Conservation (phyloP, 2,888 invertebrate species). For the Sinohyriopsis cumingii region DNA sequence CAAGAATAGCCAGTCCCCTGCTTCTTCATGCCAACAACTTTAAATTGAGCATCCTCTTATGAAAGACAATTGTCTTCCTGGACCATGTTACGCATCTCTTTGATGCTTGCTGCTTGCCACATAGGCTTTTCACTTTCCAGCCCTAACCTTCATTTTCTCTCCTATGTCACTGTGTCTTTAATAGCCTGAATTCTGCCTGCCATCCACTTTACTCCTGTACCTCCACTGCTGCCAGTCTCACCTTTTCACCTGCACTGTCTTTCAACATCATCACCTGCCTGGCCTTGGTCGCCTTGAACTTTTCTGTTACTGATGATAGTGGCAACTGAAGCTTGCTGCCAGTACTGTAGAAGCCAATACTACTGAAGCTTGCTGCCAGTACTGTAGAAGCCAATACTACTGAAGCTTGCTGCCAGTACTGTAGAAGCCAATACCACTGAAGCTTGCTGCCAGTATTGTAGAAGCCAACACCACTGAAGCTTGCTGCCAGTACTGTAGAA, state of each 20-base stretch:
- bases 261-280: conserved; percentile 12
- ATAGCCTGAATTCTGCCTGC: conserved; percentile 13
- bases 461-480: conserved; percentile 18
- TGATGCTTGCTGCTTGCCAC: neutral
- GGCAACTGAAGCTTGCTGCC: conserved; percentile 16
- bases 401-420: too few species aligned
- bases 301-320: conserved; percentile 3
- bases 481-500: too few species aligned
- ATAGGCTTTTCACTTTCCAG: too few species aligned
- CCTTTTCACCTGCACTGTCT: conserved; percentile 11
- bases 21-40: conserved; percentile 3
- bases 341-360: conserved; percentile 16
- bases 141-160: conserved; percentile 5
- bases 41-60: neutral
- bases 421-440: conserved; percentile 16
- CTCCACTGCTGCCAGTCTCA: conserved; percentile 3
- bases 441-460: too few species aligned
- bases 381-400: too few species aligned
- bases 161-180: conserved; percentile 12
- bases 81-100: neutral
- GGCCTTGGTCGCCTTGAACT: conserved; percentile 4
- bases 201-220: conserved; percentile 10
- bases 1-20: neutral
- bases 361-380: conserved; percentile 18
- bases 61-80: neutral